Percentiles rank a stretch among this genome's conserved stretches.
Conservation (phyloP, 1,140 invertebrate species). For the Bradynema listronoti region DNA sequence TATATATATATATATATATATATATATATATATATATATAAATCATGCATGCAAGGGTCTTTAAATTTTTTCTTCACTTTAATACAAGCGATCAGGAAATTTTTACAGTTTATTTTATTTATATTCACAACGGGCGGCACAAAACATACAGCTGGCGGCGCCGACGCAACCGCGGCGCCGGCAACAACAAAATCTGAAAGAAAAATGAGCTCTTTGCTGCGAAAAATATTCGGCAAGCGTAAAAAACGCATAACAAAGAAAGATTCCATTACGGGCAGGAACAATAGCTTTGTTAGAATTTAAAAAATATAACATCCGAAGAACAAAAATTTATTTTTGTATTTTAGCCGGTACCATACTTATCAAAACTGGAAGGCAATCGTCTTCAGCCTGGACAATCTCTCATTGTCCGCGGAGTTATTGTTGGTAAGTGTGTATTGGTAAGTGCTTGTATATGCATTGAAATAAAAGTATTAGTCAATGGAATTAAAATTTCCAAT, state of each 20-base stretch:
- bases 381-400: constrained; percentile 54
- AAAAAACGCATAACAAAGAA: constrained; percentile 51
- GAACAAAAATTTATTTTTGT: neutral
- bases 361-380: constrained; percentile 55
- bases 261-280: constrained; percentile 55
- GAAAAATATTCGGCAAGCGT: constrained; percentile 31
- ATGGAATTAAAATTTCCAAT: constrained; percentile 1
- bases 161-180: no score
- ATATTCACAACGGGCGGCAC: no score
- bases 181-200: no score
- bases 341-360: constrained; percentile 53
- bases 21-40: no score
- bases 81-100: no score
- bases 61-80: no score
- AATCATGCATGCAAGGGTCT: no score
- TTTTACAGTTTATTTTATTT: no score
- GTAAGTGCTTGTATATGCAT: neutral
- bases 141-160: no score
- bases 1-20: no score
- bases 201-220: constrained; percentile 21
- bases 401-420: constrained; percentile 51
- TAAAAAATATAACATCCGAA: neutral
- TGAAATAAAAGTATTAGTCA: neutral
- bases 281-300: constrained; percentile 52
- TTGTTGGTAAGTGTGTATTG: constrained; percentile 39